Percentiles rank a stretch among this genome's conserved stretches.
phyloP scores from a whole-genome alignment of 2,113 vertebrate species.

The Hippolais icterina region DNA sequence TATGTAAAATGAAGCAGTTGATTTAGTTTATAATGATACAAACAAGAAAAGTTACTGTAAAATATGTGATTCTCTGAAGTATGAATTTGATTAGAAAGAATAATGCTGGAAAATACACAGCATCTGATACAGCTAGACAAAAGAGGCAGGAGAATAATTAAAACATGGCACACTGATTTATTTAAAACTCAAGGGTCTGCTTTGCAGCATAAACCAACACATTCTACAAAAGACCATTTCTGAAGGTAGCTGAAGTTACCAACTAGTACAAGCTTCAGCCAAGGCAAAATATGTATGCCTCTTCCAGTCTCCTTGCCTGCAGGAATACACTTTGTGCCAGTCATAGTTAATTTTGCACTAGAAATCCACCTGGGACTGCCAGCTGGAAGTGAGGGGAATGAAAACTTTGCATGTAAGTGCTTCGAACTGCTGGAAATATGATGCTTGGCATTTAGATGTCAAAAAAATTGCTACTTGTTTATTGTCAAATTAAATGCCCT shows the following conservation, averaged over 20 bases:
- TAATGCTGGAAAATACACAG: background rate
- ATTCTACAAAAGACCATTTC: background rate
- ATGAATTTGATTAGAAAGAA: conserved; percentile 5
- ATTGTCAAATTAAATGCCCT: background rate
- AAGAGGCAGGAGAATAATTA: background rate
- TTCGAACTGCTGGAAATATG: background rate
- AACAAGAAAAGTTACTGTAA: background rate
- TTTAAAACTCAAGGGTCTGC: background rate
- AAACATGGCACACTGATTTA: background rate
- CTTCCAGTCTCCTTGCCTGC: conserved; percentile 33
- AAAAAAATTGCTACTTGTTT: conserved; percentile 14
- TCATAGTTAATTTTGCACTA: conserved; percentile 41
- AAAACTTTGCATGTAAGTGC: background rate
- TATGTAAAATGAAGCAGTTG: background rate
- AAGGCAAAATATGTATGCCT: background rate
- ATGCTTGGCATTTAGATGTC: conserved; percentile 15
- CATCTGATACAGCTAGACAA: background rate
- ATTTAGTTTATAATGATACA: background rate
- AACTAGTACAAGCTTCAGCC: background rate
- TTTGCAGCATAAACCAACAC: background rate
- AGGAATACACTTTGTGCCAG: conserved; percentile 29
- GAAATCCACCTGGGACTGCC: background rate
- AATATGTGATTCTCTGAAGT: background rate
- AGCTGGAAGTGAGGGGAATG: background rate
- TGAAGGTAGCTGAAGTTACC: background rate